Percentiles rank a stretch among this genome's conserved stretches.
phyloP scores from a whole-genome alignment of 1,140 invertebrate species.

The Grapholita molesta region DNA sequence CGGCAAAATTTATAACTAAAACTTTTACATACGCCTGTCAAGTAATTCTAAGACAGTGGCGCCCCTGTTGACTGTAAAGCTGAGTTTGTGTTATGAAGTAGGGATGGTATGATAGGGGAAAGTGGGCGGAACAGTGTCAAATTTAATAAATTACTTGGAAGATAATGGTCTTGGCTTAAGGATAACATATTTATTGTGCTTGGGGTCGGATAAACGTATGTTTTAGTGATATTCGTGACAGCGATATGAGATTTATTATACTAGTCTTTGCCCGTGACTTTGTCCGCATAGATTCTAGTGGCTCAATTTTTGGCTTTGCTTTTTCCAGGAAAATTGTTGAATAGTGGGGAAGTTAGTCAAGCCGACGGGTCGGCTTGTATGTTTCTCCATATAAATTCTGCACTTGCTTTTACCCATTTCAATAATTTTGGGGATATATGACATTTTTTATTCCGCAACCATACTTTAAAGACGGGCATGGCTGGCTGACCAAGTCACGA shows the following conservation, averaged over 20 bases:
- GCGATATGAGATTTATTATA: background rate
- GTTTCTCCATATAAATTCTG: too few relatives aligned
- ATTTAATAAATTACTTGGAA: conserved; percentile 65
- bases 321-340: too few relatives aligned
- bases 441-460: too few relatives aligned
- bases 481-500: too few relatives aligned
- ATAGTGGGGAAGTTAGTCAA: too few relatives aligned
- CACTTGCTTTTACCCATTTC: too few relatives aligned
- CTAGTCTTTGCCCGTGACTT: too few relatives aligned
- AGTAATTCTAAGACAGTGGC: background rate
- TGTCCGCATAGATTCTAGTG: too few relatives aligned
- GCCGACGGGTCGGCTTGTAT: too few relatives aligned
- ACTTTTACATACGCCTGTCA: background rate
- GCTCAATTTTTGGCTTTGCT: too few relatives aligned
- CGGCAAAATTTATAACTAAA: background rate
- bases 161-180: conserved; percentile 28
- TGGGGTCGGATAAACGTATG: background rate
- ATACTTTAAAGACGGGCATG: too few relatives aligned
- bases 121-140: conserved; percentile 62
- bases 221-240: background rate
- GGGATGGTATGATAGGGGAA: conserved; percentile 45
- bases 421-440: too few relatives aligned
- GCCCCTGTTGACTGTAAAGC: background rate
- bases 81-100: conserved; percentile 37
- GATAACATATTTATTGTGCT: conserved; percentile 14